Evolutionary conservation across 2,888 invertebrate genomes (phyloP), one percentile per base, ranked within the genome.

Genomic region (Ferdinandea cuprea): DNA sequence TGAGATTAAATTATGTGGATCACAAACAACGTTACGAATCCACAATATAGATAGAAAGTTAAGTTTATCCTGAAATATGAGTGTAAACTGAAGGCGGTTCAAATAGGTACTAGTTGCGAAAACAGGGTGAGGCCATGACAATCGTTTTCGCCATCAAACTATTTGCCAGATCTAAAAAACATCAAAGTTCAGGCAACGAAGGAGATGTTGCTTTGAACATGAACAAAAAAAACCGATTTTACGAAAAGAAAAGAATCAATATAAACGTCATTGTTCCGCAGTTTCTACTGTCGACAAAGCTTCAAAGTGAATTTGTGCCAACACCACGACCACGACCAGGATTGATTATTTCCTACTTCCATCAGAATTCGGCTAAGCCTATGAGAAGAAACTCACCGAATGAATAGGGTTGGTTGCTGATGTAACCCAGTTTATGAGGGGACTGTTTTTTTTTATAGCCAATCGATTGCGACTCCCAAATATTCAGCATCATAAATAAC

Each of bases 41-140:
- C 61, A 37, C 46, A 54, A 63, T 52, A 54, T 54, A 42, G 30
- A 11, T 32, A 68, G 59, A 59, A 50, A 73, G 72, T 77, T 52
- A 56, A 78, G 72, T 73, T 83, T 72, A 83, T 72, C 77, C 77
- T 77, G 83, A 83, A 83, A 78, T 83, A 78, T 78, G 83, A 78
- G 72, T 78, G 83, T 73, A 68, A 83, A 77, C 68, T 72, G 68
- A 46, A 72, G 52, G 58, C 66, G 50, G 72, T 74, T 61, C 30
- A 32, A 56, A 28, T 28, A 52, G 32, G 30, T 32, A 35, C 7
- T 35, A 46, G n/a, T n/a, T n/a, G n/a, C 13, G 68, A 13, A 35
- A 69, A 71, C 40, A 40, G 61, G 35, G 76, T 59, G 59, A 50
- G 71, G 59, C 65, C 59, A 19, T 76, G 69, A 65, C 76, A 76